These are phyloP conservation scores for Gorsachius magnificus DNA, from an alignment of 2,797 vertebrate species.

Conservation along the genomic window DNA sequence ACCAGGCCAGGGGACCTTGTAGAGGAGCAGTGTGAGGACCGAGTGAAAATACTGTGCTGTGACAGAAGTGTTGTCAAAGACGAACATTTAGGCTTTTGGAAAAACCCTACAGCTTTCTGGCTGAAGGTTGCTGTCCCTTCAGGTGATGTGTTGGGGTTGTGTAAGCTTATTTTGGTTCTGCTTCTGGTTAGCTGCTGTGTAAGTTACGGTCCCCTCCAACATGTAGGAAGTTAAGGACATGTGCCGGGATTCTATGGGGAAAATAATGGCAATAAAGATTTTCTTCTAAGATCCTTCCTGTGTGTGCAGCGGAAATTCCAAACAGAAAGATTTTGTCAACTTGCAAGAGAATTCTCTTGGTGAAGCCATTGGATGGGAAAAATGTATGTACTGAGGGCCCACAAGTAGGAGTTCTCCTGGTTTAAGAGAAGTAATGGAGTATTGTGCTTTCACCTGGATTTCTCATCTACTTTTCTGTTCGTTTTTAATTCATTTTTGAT, in stretches of 20 bases:
- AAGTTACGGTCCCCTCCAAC: not conserved
- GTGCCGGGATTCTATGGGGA: not conserved
- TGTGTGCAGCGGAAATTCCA: not conserved
- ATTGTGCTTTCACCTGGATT: not conserved
- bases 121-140: not conserved
- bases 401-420: not conserved
- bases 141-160: not conserved
- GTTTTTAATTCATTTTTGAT: not conserved
- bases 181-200: not conserved
- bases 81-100: not conserved
- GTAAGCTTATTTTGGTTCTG: not conserved
- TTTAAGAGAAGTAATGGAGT: not conserved
- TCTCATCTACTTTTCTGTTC: not conserved
- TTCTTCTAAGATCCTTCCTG: not conserved
- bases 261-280: not conserved
- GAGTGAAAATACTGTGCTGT: fast-evolving
- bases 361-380: not conserved
- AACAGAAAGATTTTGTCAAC: not conserved
- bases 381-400: not conserved
- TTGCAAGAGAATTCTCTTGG: not conserved
- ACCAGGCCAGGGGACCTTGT: not conserved
- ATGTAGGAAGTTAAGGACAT: not conserved
- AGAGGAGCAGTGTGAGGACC: not conserved
- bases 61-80: not conserved
- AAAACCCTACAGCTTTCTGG: not conserved